These are phyloP conservation scores for Carcharodon carcharias DNA, from an alignment of 2,797 vertebrate genomes.

Conservation along the genomic window DNA sequence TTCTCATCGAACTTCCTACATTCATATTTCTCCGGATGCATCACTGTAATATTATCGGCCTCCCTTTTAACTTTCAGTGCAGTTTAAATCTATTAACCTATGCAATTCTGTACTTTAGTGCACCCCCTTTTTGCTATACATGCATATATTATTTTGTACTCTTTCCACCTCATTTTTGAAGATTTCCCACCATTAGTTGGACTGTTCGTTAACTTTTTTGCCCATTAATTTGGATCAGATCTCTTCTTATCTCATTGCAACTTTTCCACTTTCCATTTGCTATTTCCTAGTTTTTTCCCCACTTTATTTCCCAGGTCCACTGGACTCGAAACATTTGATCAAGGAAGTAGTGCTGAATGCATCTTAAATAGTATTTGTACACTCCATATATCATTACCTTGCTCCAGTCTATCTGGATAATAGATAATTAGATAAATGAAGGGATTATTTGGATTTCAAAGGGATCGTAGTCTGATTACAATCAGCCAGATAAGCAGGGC, in stretches of 20 bases:
- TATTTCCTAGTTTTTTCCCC: not conserved
- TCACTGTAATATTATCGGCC: not conserved
- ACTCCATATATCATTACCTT: not conserved
- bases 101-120: not conserved
- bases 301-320: not conserved
- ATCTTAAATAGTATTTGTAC: not conserved
- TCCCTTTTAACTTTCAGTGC: not conserved
- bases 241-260: not conserved
- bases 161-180: not conserved
- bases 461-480: too few relatives aligned
- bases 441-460: too few relatives aligned
- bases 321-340: not conserved
- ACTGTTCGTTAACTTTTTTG: not conserved
- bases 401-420: not conserved
- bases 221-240: not conserved
- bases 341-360: not conserved
- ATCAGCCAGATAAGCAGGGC: too few relatives aligned
- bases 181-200: not conserved
- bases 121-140: not conserved
- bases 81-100: not conserved
- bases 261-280: not conserved
- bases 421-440: not conserved
- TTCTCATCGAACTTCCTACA: not conserved
- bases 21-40: not conserved
- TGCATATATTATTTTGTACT: not conserved